A percentile compares a stretch with the other conserved stretches of the same genome.
Conservation (phyloP, 2,113 vertebrate genomes). For the Steatornis caripensis region DNA sequence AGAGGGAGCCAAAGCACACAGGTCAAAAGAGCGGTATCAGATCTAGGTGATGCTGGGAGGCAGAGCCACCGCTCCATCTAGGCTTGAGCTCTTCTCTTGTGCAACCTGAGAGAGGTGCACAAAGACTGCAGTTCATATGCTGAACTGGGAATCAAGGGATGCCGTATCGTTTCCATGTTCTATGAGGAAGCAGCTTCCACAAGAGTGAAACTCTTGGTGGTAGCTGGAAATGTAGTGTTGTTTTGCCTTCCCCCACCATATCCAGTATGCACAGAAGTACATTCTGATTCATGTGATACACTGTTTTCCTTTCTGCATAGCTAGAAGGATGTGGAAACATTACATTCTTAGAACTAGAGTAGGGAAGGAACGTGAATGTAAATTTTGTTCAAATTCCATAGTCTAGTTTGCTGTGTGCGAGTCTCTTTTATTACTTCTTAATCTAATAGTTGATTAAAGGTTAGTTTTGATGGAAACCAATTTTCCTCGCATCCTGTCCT, state of each 20-base stretch:
- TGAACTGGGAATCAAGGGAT: background rate
- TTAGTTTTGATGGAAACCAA: background rate
- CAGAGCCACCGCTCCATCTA: background rate
- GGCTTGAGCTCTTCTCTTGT: background rate
- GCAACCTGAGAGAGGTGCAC: background rate
- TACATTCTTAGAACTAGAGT: background rate
- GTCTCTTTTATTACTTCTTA: background rate
- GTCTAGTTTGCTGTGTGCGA: background rate
- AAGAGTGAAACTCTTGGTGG: background rate
- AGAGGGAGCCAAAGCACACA: background rate
- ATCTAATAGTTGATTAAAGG: background rate
- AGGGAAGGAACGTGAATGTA: background rate
- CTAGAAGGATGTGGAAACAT: background rate
- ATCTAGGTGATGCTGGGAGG: background rate
- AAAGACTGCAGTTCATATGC: background rate
- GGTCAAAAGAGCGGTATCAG: too few species aligned
- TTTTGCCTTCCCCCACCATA: background rate
- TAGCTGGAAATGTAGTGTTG: background rate
- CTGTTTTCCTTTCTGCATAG: background rate
- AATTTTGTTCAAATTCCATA: background rate
- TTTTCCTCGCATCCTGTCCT: background rate
- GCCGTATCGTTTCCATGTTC: background rate
- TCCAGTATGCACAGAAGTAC: background rate
- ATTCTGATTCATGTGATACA: background rate
- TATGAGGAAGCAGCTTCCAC: background rate